These are phyloP conservation scores for Chromobotia macracanthus DNA, from an alignment of 2,797 vertebrate genomes.

Conservation along the genomic window DNA sequence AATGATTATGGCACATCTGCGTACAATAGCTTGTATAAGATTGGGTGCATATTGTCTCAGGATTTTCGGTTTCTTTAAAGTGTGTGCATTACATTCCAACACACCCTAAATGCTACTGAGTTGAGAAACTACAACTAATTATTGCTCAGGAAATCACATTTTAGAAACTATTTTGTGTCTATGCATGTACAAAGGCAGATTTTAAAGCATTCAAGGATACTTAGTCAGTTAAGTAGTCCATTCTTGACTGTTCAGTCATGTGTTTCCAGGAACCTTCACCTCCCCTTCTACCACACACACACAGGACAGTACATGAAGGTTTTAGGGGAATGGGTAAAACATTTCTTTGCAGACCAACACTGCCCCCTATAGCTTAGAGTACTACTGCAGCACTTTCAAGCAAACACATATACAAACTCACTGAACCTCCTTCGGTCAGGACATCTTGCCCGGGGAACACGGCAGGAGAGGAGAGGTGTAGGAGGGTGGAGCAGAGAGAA, in stretches of 20 bases:
- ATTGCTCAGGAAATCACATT: conserved; percentile 9
- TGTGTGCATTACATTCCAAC: background rate
- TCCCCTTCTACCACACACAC: background rate
- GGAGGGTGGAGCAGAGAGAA: conserved; percentile 18
- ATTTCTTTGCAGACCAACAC: conserved; percentile 51
- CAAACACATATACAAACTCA: conserved; percentile 26
- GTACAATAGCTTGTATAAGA: background rate
- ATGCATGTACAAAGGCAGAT: conserved; percentile 1
- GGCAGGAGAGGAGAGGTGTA: conserved; percentile 29
- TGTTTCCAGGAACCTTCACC: conserved; percentile 55
- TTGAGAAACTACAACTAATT: conserved; percentile 12
- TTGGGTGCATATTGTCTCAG: background rate
- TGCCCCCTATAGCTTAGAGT: conserved; percentile 48
- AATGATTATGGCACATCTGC: conserved; percentile 9
- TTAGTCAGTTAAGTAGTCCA: conserved; percentile 44
- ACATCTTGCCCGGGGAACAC: conserved; percentile 39
- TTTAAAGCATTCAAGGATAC: conserved; percentile 35
- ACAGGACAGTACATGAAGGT: background rate
- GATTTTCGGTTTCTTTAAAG: background rate
- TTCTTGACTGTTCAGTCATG: conserved; percentile 55
- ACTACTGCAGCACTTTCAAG: conserved; percentile 13
- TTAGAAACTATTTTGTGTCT: conserved; percentile 12
- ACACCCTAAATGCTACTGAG: background rate
- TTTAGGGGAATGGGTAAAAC: conserved; percentile 18
- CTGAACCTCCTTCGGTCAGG: conserved; percentile 38